phyloP scores from a whole-genome alignment of 2,888 invertebrate genomes.

The Temnothorax ravouxi region DNA sequence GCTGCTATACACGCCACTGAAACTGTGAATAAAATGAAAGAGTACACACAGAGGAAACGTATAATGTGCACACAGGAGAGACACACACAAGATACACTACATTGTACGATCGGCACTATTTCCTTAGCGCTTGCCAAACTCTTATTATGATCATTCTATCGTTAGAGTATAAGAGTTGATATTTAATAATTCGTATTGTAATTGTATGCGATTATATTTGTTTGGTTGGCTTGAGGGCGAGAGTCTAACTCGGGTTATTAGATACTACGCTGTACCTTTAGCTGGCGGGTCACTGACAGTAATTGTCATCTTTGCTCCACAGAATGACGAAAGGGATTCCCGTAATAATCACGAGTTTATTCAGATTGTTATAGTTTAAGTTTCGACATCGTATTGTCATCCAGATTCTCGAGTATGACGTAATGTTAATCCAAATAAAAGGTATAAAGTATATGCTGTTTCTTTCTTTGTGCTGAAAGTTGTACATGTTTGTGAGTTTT shows the following conservation, averaged over 20 bases:
- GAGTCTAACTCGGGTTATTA: conserved; percentile 87
- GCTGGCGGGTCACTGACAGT: conserved; percentile 79
- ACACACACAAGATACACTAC: conserved; percentile 35
- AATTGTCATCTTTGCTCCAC: conserved; percentile 45
- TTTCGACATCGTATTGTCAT: conserved; percentile 48
- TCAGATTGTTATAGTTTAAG: conserved; percentile 53
- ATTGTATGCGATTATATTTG: conserved; percentile 86
- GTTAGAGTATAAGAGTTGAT: conserved; percentile 86
- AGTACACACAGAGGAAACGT: conserved; percentile 12
- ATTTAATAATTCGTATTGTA: conserved; percentile 86
- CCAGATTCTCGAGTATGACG: conserved; percentile 51
- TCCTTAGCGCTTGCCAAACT: conserved; percentile 63
- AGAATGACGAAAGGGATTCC: conserved; percentile 37
- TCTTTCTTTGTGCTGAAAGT: conserved; percentile 52
- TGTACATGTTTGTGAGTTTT: conserved; percentile 52
- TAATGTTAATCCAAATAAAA: conserved; percentile 39
- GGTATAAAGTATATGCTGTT: conserved; percentile 43
- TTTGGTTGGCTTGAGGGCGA: conserved; percentile 86
- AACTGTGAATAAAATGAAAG: background rate
- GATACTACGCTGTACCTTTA: conserved; percentile 87
- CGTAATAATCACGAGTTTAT: conserved; percentile 48
- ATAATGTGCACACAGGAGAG: conserved; percentile 29
- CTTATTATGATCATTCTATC: conserved; percentile 84
- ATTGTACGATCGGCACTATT: conserved; percentile 60
- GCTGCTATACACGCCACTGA: background rate